Conservation (phyloP, 2,113 vertebrate species). For the Spea multiplicata region DNA sequence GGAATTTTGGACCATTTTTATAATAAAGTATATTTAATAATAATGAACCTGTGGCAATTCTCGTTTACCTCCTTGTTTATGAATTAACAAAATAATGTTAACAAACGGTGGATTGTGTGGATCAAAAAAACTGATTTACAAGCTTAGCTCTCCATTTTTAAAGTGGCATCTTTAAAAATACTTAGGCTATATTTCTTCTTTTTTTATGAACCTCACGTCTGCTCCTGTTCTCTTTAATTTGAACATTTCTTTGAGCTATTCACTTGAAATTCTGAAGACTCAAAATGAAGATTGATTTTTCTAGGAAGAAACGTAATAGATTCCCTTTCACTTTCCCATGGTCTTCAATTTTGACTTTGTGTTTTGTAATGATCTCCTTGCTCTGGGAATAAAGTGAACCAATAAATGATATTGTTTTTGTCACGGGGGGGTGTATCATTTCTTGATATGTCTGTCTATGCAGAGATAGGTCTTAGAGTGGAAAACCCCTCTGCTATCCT, state of each 20-base stretch:
- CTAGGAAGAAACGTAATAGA: background rate
- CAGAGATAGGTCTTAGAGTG: too few species aligned
- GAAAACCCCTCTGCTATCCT: too few species aligned
- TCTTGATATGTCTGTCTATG: background rate
- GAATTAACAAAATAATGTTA: too few species aligned
- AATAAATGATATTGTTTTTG: background rate
- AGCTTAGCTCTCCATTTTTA: too few species aligned
- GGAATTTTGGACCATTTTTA: too few species aligned
- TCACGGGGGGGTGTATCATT: background rate
- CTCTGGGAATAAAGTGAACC: background rate
- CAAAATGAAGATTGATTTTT: conserved; percentile 19
- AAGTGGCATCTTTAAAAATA: too few species aligned
- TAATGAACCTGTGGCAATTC: too few species aligned
- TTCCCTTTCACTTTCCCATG: background rate
- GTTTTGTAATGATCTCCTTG: background rate
- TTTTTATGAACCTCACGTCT: background rate
- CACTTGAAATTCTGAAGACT: conserved; percentile 14
- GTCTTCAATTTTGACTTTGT: conserved; percentile 13
- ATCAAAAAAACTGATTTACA: too few species aligned
- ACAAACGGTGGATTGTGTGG: too few species aligned
- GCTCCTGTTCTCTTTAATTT: conserved; percentile 16
- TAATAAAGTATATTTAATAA: too few species aligned
- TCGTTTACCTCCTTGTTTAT: too few species aligned
- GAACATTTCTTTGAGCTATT: conserved; percentile 9
- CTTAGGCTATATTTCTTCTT: too few species aligned